Conservation (phyloP, 2,797 vertebrate genomes). For the Phaenicophaeus curvirostris region DNA sequence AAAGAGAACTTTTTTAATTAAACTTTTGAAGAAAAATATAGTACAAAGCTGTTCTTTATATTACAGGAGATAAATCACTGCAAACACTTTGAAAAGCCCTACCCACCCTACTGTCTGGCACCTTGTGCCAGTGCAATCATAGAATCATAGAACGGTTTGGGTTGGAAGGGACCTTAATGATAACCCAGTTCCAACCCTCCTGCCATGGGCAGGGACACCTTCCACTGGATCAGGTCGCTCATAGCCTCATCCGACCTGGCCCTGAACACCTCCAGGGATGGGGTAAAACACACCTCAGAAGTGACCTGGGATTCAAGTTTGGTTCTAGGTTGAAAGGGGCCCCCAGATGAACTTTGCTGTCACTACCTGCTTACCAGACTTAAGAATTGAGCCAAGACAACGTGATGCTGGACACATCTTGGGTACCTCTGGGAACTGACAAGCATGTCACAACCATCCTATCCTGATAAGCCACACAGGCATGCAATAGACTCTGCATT, state of each 20-base stretch:
- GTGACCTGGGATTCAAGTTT: not conserved
- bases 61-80: constrained; percentile 8
- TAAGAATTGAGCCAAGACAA: not conserved
- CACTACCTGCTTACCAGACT: not conserved
- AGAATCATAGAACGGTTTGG: too few relatives aligned
- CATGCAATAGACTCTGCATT: not conserved
- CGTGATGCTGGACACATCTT: not conserved
- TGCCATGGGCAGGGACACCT: too few relatives aligned
- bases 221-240: too few relatives aligned
- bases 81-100: not conserved
- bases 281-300: not conserved
- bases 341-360: not conserved
- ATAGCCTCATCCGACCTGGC: too few relatives aligned
- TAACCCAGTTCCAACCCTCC: too few relatives aligned
- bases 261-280: too few relatives aligned
- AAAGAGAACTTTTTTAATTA: constrained; percentile 46
- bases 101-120: accelerated
- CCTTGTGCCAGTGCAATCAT: accelerated
- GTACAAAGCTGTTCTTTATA: not conserved
- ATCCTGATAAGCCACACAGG: not conserved
- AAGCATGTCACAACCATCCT: not conserved
- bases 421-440: not conserved
- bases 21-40: constrained; percentile 8
- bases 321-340: not conserved
- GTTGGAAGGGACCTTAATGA: too few relatives aligned